Evolutionary conservation across 2,797 vertebrate species (phyloP), one percentile per base, ranked within the genome.

Genomic region (Choloepus didactylus): DNA sequence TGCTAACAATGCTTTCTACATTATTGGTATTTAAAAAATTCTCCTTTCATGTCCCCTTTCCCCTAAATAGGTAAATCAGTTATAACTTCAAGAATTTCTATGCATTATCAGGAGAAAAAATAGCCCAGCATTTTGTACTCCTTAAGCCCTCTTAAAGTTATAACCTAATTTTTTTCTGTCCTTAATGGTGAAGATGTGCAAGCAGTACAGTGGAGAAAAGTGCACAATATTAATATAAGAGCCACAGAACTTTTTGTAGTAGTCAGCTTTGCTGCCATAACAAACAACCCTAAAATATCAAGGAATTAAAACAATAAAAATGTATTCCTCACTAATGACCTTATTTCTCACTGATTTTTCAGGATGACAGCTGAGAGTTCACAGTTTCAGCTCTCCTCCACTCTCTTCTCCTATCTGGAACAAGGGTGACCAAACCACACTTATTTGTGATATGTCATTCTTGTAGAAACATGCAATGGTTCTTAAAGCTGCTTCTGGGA

Each of bases 301-400:
- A 56, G 11, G 11, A 90, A 14, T n/a, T 31, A 38, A 66, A 25
- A 38, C 6, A 80, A 49, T 64, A 60, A 92, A 96, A 72, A 70
- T 1, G 0, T 44, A 44, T 87, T 41, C 27, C 29, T 85, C 51
- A 80, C n/a, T 54, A n/a, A 31, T 59, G 38, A 91, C 86, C 3
- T 56, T 87, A 9, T 10, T 51, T 85, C 51, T 66, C 31, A 49
- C 2, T 2, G 23, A 38, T 72, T 46, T 87, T 76, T 69, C 54
- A 15, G 7, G 3, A 27, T 27, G 31, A 83, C 18, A 18, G 11
- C 11, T 60, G 35, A 16, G 35, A 51, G 21, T 49, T 76, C 64
- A 51, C 0, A 5, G 15, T 29, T 66, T 89, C 69, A 70, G 2
- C 6, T 77, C 29, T 81, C 10, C 21, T 81, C 15, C 0, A 16